phyloP scores from a whole-genome alignment of 2,113 vertebrate species.

The Probosciger aterrimus region DNA sequence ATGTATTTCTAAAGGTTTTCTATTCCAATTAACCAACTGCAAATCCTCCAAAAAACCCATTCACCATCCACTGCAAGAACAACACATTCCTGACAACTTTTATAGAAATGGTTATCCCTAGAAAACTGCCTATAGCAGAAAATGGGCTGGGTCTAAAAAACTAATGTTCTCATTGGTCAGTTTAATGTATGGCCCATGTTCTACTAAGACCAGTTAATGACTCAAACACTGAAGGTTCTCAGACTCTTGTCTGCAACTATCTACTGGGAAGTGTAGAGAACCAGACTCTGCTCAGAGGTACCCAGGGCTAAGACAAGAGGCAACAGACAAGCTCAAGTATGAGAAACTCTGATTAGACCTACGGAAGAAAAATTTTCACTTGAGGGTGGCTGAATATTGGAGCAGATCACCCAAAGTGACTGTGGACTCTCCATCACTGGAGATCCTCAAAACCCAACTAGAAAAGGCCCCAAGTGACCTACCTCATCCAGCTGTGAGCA shows the following conservation, averaged over 20 bases:
- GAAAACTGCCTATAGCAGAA: not conserved
- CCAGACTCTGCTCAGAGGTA: not conserved
- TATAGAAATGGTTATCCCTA: not conserved
- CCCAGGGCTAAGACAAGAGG: not conserved
- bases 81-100: not conserved
- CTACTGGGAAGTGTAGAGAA: not conserved
- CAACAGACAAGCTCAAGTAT: not conserved
- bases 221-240: not conserved
- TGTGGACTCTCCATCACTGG: not conserved
- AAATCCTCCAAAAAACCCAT: not conserved
- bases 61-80: not conserved
- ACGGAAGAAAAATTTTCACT: not conserved
- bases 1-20: not conserved
- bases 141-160: not conserved
- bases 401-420: accelerated
- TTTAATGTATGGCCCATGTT: not conserved
- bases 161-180: not conserved
- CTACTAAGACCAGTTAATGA: not conserved
- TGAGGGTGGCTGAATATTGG: not conserved
- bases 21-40: not conserved
- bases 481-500: not conserved
- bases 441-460: not conserved
- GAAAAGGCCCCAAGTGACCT: not conserved
- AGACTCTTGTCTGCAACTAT: not conserved
- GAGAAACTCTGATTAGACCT: not conserved